Evolutionary conservation across 2,113 vertebrate genomes (phyloP), one percentile per base, ranked within the genome.

Genomic region (Epinephelus cyanopodus): DNA sequence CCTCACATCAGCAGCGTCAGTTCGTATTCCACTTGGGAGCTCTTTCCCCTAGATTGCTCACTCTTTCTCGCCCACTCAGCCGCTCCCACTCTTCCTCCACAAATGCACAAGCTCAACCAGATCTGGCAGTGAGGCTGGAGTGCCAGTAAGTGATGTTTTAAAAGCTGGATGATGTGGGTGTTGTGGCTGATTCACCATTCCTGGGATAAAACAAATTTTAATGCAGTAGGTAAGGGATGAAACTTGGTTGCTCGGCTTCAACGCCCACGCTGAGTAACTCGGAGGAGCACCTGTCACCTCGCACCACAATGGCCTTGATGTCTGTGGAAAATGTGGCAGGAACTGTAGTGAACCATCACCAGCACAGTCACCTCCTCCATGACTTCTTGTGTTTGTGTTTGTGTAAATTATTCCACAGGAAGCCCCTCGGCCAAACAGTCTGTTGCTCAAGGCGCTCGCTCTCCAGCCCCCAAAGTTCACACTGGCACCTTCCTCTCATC

Each of bases 391-490:
- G 37, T 79, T 67, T 84, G 13, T 81, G 39, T 89, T 48, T 90
- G 33, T 90, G 63, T 65, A n/a, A 33, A 61, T 81, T 25, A 50
- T 73, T 86, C 48, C 42, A 48, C 90, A 99, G 98, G 97, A 91
- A 98, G 97, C 91, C 97, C 97, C 5, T 96, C 97, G n/a, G 93
- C 95, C 91, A 99, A 99, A 90, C 96, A 96, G 82, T 92, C 95
- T 63, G 85, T 90, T 45, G 94, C 95, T 71, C 98, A 97, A 3
- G 97, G 97, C 62, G 83, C 97, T 50, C 95, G 90, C 53, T 99
- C 98, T 71, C 98, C 98, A 15, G 93, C 97, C 18, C 97, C 98
- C 65, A 99, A 99, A 95, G 95, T 96, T 87, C 98, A 98, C 50
- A 96, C 96, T 21, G 96, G 96, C 90, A 96, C 95, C 92, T 97